phyloP scores from a whole-genome alignment of 2,888 invertebrate species.

The Resseliella maxima region DNA sequence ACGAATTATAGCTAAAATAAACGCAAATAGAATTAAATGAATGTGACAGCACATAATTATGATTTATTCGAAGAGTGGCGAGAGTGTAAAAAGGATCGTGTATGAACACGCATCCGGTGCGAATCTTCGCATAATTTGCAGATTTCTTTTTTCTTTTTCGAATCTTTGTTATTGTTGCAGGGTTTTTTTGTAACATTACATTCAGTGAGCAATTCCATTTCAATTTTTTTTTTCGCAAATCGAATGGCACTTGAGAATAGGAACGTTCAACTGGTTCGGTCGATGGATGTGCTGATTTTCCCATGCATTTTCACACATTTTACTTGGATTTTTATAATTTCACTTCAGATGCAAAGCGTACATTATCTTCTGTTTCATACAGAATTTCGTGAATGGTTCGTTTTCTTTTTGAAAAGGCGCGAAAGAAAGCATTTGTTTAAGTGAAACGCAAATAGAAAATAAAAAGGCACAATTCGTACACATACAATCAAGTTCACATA shows the following conservation, averaged over 20 bases:
- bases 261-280: neutral
- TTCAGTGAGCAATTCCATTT: neutral
- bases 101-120: conserved; percentile 14
- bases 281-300: neutral
- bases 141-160: neutral
- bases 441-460: conserved; percentile 34
- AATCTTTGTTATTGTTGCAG: neutral
- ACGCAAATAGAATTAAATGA: conserved; percentile 56
- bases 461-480: neutral
- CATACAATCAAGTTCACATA: neutral
- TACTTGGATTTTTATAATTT: conserved; percentile 23
- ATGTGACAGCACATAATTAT: conserved; percentile 56
- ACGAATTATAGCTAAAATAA: conserved; percentile 49
- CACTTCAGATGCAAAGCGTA: conserved; percentile 4
- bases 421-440: neutral
- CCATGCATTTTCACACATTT: conserved; percentile 32
- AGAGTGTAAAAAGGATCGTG: neutral
- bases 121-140: conserved; percentile 35
- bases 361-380: neutral
- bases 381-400: neutral
- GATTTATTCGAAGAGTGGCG: conserved; percentile 52
- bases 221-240: conserved; percentile 1
- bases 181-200: neutral
- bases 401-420: neutral
- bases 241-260: conserved; percentile 11